Evolutionary conservation across 1,140 invertebrate species (phyloP), one percentile per base, ranked within the genome.

Genomic region (Drosophila murphyi): DNA sequence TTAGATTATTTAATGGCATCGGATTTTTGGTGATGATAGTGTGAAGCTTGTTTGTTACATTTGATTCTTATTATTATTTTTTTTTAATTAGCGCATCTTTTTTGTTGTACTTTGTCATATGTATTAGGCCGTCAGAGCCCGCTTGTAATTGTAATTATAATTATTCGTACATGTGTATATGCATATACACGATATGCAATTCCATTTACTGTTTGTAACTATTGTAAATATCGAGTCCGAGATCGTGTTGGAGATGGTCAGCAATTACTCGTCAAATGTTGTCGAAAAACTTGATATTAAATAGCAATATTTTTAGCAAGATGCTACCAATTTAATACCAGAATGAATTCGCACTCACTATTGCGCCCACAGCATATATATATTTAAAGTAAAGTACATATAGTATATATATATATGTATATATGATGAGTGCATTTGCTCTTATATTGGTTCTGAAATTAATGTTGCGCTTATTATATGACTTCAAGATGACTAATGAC

Each of bases 181-280:
- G 52, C 37, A 50, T 74, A 51, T 57, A 34, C 20, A 50, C n/a
- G 8, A 34, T 70, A 60, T 71, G 59, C 35, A 52, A 88, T 87
- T 87, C 83, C 83, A 89, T 83, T 82, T 82, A 68, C 10, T 43
- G 4, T 41, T 76, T 78, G 81, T 86, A 88, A 80, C 59, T 68
- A 64, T 56, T 88, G 83, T 87, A 88, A 83, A 88, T 88, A 89
- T 67, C 59, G 31, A 35, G 83, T 70, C 62, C 8, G 4, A 69
- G 52, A 76, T 54, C 59, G 34, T 41, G 39, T 41, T 60, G 28
- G 51, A 56, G 32, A 41, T 37, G 35, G 35, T 34, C 31, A 20
- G 37, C 31, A 69, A 43, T 68, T 50, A 50, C 51, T 60, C 52
- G 70, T 76, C 29, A 80, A 78, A 63, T 67, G 63, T 67, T 79